Base-by-base conservation (phyloP, 2,113 vertebrate genomes). In the Perognathus longimembris region DNA sequence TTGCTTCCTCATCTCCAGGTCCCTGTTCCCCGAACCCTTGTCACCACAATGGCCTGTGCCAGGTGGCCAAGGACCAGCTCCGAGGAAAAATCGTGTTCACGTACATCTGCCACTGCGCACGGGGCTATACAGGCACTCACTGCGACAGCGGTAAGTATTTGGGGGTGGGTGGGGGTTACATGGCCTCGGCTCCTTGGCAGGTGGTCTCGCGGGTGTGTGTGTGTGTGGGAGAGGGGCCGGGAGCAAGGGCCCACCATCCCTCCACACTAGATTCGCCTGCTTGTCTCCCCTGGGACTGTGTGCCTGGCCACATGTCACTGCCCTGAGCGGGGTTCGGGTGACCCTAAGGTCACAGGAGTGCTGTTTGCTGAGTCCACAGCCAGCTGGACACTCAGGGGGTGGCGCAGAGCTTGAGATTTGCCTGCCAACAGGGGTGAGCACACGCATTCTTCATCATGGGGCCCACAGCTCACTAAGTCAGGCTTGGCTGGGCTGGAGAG, bases 1-100 rank as follows among this genome's bases (percentile, higher is more conserved):
- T n/a, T n/a, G n/a, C n/a, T n/a, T 90, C 20, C 24, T 76, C 34
- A 9, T 32, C 14, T 57, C 34, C 30, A 99, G 99, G 99, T 24
- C 98, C 98, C 24, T 99, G 99, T 96, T 97, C 93, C 81, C 99
- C 98, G 5, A 99, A 99, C 97, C 99, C 99, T 42, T 99, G 99
- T 95, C 96, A 96, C 85, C 99, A 99, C 8, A 97, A 98, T 0
- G 99, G 98, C 0, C 93, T 97, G 0, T 99, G 99, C 70, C 97
- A 98, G 95, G 93, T 98, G 79, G 88, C 98, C 6, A 80, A 97
- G 0, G 97, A 96, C 0, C 91, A 95, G 26, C 98, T 98, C 40
- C 97, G 99, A 28, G 99, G 99, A 0, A 99, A 99, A n/a, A n/a
- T n/a, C 0, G 98, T 99, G 94, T 99, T 99, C 96, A 98, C 98